Evolutionary conservation across 1,140 invertebrate species (phyloP).

Genomic region (Ladona fulva): DNA sequence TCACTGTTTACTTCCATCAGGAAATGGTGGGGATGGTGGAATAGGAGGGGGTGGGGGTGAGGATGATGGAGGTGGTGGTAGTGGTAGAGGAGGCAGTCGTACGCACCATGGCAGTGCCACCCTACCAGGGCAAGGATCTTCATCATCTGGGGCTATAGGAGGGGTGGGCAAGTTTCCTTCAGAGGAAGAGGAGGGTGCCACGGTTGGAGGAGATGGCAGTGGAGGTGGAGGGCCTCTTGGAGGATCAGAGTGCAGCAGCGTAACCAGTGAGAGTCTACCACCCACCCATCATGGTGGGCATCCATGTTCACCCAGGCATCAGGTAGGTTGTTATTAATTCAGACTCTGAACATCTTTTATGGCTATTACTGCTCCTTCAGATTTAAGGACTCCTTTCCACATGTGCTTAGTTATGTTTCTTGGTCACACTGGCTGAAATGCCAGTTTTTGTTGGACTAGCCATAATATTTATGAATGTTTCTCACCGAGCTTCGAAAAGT

Average conservation of each 20-base stretch:
- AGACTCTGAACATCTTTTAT: too few relatives aligned
- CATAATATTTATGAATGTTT: too few relatives aligned
- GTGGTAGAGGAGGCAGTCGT: neutral
- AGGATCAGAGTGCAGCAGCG: conserved; percentile 66
- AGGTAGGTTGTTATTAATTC: neutral
- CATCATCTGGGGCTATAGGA: conserved; percentile 42
- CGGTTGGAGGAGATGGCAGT: neutral
- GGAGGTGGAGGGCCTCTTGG: neutral
- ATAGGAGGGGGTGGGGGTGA: neutral
- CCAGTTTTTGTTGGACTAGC: too few relatives aligned
- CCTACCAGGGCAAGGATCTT: conserved; percentile 44
- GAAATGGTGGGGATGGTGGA: conserved; percentile 39
- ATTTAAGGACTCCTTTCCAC: too few relatives aligned
- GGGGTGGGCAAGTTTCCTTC: conserved; percentile 56
- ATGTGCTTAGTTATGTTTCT: too few relatives aligned
- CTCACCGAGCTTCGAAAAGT: too few relatives aligned
- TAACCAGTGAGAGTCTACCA: conserved; percentile 61
- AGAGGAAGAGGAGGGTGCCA: conserved; percentile 40
- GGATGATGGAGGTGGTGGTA: neutral
- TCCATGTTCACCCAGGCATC: neutral
- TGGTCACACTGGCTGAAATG: too few relatives aligned
- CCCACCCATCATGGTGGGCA: neutral
- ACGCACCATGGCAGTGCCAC: conserved; percentile 52
- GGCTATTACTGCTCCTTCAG: too few relatives aligned
- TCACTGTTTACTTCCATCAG: conserved; percentile 29